phyloP scores from a whole-genome alignment of 2,888 invertebrate species.

The Tridacna gigas region DNA sequence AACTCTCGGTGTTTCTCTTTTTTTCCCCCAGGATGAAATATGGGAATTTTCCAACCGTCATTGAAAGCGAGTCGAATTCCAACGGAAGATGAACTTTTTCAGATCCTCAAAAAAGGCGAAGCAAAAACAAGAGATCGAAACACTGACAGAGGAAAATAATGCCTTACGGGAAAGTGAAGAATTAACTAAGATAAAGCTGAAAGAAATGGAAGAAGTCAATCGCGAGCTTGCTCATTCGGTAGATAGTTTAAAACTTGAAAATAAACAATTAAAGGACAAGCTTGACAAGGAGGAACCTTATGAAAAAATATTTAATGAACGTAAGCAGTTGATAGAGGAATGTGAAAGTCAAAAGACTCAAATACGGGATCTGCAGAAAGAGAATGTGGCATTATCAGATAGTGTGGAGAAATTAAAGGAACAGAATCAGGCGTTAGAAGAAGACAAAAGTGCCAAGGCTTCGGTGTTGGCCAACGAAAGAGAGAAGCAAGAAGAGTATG shows the following conservation, averaged over 20 bases:
- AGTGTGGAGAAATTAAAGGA: constrained; percentile 26
- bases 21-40: no score
- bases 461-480: constrained; percentile 30
- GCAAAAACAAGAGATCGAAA: constrained; percentile 42
- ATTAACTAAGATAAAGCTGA: constrained; percentile 20
- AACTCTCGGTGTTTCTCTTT: no score
- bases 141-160: constrained; percentile 43
- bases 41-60: neutral
- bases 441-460: constrained; percentile 1
- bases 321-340: constrained; percentile 44
- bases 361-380: constrained; percentile 46
- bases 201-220: constrained; percentile 31
- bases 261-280: constrained; percentile 44
- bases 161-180: constrained; percentile 36
- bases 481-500: constrained; percentile 38
- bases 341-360: constrained; percentile 16
- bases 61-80: neutral
- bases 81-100: constrained; percentile 24
- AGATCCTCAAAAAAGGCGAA: constrained; percentile 24
- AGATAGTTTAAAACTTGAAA: constrained; percentile 36
- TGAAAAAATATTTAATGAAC: constrained; percentile 57
- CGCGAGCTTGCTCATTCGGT: constrained; percentile 22
- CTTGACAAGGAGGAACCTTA: constrained; percentile 58
- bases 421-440: constrained; percentile 15
- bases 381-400: constrained; percentile 31